Evolutionary conservation across 37 sponge, comb jelly and placozoan genomes (phyloP).

Genomic region (Chondrosia reniformis): DNA sequence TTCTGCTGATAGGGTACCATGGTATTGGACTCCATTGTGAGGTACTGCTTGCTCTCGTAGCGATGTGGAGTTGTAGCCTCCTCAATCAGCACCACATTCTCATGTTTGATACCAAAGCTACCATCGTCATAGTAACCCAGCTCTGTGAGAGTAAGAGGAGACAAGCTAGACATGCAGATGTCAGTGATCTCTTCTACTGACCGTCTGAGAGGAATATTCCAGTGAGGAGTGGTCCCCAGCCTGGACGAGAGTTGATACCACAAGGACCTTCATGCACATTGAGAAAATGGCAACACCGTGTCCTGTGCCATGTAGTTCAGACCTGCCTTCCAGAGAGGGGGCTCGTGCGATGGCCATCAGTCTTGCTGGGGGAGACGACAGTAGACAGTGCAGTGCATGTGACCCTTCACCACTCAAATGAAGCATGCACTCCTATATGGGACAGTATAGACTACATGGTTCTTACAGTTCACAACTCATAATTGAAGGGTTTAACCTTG

Average conservation of each 20-base stretch:
- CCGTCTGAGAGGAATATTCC: conserved; percentile 90
- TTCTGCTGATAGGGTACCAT: conserved; percentile 90
- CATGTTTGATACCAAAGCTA: conserved; percentile 90
- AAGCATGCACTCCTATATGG: conserved; percentile 73
- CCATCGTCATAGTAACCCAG: conserved; percentile 98
- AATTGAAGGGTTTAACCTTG: conserved; percentile 51
- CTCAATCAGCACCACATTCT: conserved; percentile 60
- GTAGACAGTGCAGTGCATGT: conserved; percentile 81
- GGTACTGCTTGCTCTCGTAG: conserved; percentile 32
- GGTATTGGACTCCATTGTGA: conserved; percentile 90
- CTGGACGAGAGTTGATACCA: conserved; percentile 28
- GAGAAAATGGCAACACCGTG: conserved; percentile 96
- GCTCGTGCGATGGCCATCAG: conserved; percentile 70
- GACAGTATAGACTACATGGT: no score
- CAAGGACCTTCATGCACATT: conserved; percentile 97
- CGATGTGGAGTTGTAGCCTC: not conserved
- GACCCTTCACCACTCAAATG: conserved; percentile 93
- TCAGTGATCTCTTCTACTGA: no score
- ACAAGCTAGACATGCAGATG: no score
- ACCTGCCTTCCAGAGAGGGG: conserved; percentile 85
- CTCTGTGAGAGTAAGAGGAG: no score
- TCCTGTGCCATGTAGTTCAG: conserved; percentile 99
- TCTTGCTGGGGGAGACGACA: conserved; percentile 80
- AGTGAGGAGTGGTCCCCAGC: conserved; percentile 44
- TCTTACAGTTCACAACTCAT: no score